Evolutionary conservation across 2,888 invertebrate species (phyloP), one percentile per base, ranked within the genome.

Genomic region (Schrankia costaestrigalis): DNA sequence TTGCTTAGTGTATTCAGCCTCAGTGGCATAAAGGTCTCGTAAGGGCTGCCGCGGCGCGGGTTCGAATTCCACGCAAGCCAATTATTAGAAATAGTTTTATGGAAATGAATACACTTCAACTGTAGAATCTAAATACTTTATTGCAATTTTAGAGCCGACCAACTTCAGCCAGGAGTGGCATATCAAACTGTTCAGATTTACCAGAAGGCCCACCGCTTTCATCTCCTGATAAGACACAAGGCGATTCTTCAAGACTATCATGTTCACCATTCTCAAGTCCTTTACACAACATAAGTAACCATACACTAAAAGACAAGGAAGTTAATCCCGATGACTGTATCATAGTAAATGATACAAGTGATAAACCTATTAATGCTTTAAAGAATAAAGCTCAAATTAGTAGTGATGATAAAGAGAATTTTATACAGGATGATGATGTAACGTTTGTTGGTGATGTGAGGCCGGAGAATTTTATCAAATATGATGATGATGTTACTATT

Each of bases 231-330:
- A 53, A 58, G 7, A 26, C 45, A 26, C 5, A 35, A 15, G 45
- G 42, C 3, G 57, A 73, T 26, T 44, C 53, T 5, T 78, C 81
- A 0, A 65, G 46, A 44, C 27, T 82, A 3, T 62, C 71, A 1
- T 81, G 84, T 35, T 85, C 84, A 1, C 82, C 85, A 0, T 73
- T 85, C 46, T 42, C 60, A 0, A 85, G 79, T 21, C 80, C 84
- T 0, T 35, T 75, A 3, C 60, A 70, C 1, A 70, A 83, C 21
- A 52, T 78, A 0, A 28, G 53, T n/a, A 35, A 37, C 3, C 41
- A 36, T 2, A 26, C 35, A 5, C 3, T 3, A 17, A 21, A 26
- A 21, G 0, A 11, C 39, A 10, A 25, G 23, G 1, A 11, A 41
- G 25, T 36, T 41, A 12, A 25, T 3, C 17, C 45, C 1, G 56